Conservation (phyloP, 2,113 vertebrate genomes). For the Aythya baeri region DNA sequence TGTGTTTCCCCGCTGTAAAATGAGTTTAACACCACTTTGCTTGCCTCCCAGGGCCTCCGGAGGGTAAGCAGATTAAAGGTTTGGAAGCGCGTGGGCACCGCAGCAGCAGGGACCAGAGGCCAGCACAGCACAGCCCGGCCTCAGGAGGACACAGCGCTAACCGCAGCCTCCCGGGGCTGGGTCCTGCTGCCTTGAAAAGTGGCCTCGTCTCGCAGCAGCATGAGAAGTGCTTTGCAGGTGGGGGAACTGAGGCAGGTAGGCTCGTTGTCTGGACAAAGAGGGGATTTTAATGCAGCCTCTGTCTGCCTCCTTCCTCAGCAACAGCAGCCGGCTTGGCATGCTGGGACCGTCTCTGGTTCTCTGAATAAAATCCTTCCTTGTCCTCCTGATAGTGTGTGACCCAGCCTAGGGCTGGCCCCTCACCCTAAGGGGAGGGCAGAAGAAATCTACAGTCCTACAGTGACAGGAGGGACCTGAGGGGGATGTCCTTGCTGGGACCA, state of each 20-base stretch:
- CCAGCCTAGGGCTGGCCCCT: fast-evolving
- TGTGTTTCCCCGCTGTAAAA: slow-evolving; percentile 17
- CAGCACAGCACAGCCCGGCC: fast-evolving
- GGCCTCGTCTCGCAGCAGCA: fast-evolving
- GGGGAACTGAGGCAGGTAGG: not conserved
- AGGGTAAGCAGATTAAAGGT: slow-evolving; percentile 58
- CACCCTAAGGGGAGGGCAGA: fast-evolving
- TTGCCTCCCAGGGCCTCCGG: not conserved
- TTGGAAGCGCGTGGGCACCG: fast-evolving
- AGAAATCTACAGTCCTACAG: not conserved
- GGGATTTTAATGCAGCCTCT: not conserved
- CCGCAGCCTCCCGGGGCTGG: fast-evolving
- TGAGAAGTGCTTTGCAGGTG: not conserved
- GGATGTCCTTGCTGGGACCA: fast-evolving
- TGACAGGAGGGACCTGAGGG: fast-evolving
- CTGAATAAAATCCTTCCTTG: not conserved
- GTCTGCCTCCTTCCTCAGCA: not conserved
- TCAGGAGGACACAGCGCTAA: fast-evolving
- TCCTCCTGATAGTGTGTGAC: not conserved
- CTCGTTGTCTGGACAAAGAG: not conserved
- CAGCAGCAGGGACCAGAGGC: not conserved
- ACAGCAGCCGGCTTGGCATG: fast-evolving
- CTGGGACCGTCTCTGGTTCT: not conserved
- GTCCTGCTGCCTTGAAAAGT: not conserved
- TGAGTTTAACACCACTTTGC: slow-evolving; percentile 51